These are phyloP conservation scores for Glaucidium brasilianum DNA, from an alignment of 2,113 vertebrate species.

Conservation along the genomic window DNA sequence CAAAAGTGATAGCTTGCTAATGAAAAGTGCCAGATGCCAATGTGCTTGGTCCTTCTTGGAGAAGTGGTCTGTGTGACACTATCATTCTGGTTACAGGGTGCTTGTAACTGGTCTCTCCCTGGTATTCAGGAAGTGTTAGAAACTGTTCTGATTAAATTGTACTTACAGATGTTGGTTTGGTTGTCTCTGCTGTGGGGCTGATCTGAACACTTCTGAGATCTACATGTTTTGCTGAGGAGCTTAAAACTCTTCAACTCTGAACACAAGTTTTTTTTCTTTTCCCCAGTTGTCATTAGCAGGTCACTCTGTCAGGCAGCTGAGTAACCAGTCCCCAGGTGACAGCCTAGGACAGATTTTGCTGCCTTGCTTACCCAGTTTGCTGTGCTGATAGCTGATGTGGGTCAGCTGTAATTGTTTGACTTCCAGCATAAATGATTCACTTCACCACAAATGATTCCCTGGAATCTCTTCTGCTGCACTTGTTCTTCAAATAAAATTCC, in stretches of 20 bases:
- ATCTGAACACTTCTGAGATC: background rate
- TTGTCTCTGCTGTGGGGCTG: background rate
- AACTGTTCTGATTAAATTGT: background rate
- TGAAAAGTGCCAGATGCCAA: too few species aligned
- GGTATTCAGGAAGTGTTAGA: background rate
- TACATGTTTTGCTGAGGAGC: background rate
- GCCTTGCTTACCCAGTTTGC: background rate
- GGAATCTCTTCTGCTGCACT: background rate
- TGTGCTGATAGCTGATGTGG: background rate
- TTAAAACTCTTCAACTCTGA: background rate
- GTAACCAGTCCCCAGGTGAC: background rate
- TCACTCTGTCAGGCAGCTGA: background rate
- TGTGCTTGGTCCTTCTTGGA: fast-evolving
- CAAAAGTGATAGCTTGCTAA: background rate
- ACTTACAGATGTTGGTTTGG: background rate
- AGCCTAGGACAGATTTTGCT: background rate
- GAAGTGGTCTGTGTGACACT: fast-evolving
- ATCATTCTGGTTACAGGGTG: background rate
- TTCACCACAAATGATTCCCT: background rate
- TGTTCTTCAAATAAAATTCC: background rate
- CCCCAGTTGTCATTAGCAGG: background rate
- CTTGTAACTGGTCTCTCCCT: background rate
- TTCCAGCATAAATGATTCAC: background rate
- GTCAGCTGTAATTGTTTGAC: background rate
- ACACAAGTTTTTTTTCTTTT: background rate